A percentile compares a stretch with the other conserved stretches of the same genome.
Evolutionary conservation across 2,113 vertebrate species (phyloP).

Genomic region (Tilapia sparmanii): DNA sequence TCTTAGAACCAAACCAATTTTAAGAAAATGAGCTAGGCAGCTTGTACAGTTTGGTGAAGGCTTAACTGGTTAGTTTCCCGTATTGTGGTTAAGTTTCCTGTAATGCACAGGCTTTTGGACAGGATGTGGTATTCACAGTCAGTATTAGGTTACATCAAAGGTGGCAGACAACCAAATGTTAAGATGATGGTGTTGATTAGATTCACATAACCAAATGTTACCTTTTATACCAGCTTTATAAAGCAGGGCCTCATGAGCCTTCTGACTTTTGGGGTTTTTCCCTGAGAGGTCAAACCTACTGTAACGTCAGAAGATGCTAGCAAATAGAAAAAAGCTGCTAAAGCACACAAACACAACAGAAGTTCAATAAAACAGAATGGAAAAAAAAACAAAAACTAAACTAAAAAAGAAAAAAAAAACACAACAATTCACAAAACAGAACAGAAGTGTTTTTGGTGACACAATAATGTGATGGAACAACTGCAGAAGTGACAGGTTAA

Average conservation of each 20-base stretch:
- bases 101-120: neutral
- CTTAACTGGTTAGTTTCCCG: neutral
- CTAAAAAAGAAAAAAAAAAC: neutral
- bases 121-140: neutral
- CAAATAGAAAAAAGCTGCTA: neutral
- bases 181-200: neutral
- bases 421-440: neutral
- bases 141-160: neutral
- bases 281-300: neutral
- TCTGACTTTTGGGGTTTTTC: neutral
- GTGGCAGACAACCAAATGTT: neutral
- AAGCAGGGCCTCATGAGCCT: neutral
- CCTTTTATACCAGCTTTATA: neutral
- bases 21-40: neutral
- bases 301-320: neutral
- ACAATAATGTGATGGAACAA: neutral
- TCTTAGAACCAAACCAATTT: neutral
- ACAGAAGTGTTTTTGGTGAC: neutral
- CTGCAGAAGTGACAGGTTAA: neutral
- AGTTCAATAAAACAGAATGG: neutral
- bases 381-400: neutral
- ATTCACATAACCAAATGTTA: neutral
- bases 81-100: neutral
- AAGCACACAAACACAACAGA: neutral
- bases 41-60: neutral